A percentile compares a stretch with the other conserved stretches of the same genome.
phyloP scores from a whole-genome alignment of 2,888 invertebrate species.

The Orthosia cruda region DNA sequence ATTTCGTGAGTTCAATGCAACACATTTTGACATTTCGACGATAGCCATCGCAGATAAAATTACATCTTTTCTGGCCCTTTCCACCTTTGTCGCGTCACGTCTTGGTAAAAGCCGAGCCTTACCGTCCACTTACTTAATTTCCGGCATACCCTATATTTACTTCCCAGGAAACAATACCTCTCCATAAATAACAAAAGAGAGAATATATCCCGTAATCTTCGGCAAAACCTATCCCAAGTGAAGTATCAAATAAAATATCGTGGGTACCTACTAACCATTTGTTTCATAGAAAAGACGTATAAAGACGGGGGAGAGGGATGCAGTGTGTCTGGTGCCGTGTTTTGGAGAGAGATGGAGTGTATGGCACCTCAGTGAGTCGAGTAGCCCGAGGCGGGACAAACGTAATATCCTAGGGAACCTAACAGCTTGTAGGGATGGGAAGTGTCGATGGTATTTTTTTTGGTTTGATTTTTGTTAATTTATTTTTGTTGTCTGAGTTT shows the following conservation, averaged over 20 bases:
- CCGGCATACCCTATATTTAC: conserved; percentile 30
- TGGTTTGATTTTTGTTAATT: neutral
- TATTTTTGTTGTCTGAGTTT: neutral
- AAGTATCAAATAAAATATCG: conserved; percentile 77
- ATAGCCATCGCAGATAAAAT: no score
- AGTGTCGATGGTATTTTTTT: conserved; percentile 33
- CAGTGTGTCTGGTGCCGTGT: conserved; percentile 46
- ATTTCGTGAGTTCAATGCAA: no score
- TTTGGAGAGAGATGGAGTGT: conserved; percentile 62
- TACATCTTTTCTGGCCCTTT: no score
- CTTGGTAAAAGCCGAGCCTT: neutral
- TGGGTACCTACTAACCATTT: conserved; percentile 62
- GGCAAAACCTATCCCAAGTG: conserved; percentile 61
- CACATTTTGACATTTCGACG: no score
- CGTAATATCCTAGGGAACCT: conserved; percentile 78
- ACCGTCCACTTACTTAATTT: conserved; percentile 41
- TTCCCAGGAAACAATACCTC: conserved; percentile 43
- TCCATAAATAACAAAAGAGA: conserved; percentile 41
- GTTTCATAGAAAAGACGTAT: conserved; percentile 71
- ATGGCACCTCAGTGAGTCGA: conserved; percentile 68
- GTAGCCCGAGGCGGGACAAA: conserved; percentile 77
- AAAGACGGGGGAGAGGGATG: conserved; percentile 57
- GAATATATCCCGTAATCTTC: conserved; percentile 40
- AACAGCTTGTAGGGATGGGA: conserved; percentile 63
- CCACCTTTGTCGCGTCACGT: neutral